These are phyloP conservation scores for Colletes collaris DNA, from an alignment of 2,888 invertebrate genomes.

Conservation along the genomic window DNA sequence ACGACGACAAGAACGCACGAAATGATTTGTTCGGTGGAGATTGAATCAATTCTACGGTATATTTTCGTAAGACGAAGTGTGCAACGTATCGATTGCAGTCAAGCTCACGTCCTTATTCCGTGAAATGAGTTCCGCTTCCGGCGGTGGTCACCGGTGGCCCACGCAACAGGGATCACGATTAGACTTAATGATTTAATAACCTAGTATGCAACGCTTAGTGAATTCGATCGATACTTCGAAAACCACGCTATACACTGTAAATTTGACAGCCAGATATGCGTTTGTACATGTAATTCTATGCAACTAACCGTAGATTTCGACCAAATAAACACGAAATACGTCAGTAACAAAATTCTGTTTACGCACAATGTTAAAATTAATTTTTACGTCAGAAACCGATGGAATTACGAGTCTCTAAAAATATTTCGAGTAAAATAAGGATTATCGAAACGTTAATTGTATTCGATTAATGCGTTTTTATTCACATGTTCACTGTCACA, in stretches of 20 bases:
- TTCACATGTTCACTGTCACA: background rate
- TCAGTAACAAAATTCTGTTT: too few species aligned
- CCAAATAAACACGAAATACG: too few species aligned
- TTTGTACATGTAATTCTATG: too few species aligned
- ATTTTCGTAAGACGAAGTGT: background rate
- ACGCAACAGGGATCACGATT: slow-evolving; percentile 7
- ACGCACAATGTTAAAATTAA: too few species aligned
- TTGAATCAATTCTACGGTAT: too few species aligned
- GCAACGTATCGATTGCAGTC: slow-evolving; percentile 24
- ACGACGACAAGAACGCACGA: background rate
- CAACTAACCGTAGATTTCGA: too few species aligned
- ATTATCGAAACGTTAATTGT: background rate
- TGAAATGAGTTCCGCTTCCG: slow-evolving; percentile 26
- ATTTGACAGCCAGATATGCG: too few species aligned
- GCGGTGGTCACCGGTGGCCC: slow-evolving; percentile 9
- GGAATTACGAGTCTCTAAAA: background rate
- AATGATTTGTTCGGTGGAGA: too few species aligned
- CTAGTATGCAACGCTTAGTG: background rate
- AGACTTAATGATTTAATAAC: slow-evolving; percentile 28
- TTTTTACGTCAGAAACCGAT: too few species aligned
- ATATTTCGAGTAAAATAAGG: background rate
- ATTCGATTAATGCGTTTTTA: background rate
- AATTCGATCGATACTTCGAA: slow-evolving; percentile 24
- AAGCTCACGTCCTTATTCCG: slow-evolving; percentile 26
- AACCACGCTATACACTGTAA: background rate